These are phyloP conservation scores for Scaptomyza pallida DNA, from an alignment of 1,140 invertebrate genomes.

Conservation along the genomic window DNA sequence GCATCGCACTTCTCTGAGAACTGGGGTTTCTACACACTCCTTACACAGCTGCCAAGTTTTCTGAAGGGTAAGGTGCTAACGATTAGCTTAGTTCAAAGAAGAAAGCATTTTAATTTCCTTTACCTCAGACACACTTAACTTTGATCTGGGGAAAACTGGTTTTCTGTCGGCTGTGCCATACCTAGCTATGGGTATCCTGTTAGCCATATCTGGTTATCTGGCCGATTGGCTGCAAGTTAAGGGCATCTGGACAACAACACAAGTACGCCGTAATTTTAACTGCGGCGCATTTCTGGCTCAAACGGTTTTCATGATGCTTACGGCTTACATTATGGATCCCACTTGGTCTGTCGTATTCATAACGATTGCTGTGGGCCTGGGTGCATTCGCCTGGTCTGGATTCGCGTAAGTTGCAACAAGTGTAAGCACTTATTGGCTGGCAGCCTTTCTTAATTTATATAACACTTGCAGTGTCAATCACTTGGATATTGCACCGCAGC, in stretches of 20 bases:
- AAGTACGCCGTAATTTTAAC: constrained; percentile 90
- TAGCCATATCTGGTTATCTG: constrained; percentile 91
- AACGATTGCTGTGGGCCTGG: constrained; percentile 93
- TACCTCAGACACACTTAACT: constrained; percentile 88
- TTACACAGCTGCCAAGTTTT: constrained; percentile 95
- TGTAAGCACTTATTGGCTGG: background rate
- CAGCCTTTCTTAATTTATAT: background rate
- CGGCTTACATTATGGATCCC: constrained; percentile 88
- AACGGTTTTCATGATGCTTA: constrained; percentile 92
- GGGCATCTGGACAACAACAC: constrained; percentile 88
- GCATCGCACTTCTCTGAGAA: constrained; percentile 97
- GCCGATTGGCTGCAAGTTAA: constrained; percentile 90
- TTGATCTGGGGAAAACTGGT: constrained; percentile 90
- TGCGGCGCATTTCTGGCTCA: constrained; percentile 91
- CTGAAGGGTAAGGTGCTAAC: constrained; percentile 88
- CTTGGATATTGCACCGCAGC: constrained; percentile 93
- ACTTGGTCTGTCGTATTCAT: constrained; percentile 89
- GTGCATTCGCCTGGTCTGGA: constrained; percentile 95
- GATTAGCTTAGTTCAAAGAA: background rate
- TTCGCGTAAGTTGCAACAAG: constrained; percentile 88
- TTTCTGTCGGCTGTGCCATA: constrained; percentile 94
- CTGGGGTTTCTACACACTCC: constrained; percentile 97
- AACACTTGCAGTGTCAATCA: constrained; percentile 89
- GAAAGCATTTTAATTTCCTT: constrained; percentile 14
- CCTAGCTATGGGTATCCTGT: constrained; percentile 91